Conservation (phyloP, 2,113 vertebrate species). For the Azemiops feae region DNA sequence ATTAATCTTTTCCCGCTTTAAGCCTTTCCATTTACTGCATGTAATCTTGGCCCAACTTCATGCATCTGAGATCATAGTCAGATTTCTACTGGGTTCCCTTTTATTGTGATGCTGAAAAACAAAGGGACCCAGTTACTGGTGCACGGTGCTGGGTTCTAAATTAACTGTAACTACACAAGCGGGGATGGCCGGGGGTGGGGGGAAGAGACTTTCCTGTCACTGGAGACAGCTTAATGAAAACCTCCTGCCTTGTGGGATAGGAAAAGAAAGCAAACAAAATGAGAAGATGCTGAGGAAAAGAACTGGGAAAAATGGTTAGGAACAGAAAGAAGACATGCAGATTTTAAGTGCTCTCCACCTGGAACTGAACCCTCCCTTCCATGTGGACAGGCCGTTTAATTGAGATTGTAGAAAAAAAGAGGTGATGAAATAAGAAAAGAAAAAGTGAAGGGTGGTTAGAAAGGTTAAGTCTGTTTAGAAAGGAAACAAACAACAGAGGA, state of each 20-base stretch:
- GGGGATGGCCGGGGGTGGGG: too few relatives aligned
- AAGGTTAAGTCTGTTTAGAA: not conserved
- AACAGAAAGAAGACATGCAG: not conserved
- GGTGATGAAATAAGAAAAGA: not conserved
- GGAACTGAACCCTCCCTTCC: not conserved
- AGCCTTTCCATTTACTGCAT: not conserved
- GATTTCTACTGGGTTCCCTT: not conserved
- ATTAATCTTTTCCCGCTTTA: conserved; percentile 20
- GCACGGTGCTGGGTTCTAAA: not conserved
- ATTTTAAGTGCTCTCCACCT: not conserved
- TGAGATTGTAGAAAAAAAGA: not conserved
- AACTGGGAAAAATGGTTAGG: conserved; percentile 12
- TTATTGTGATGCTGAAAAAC: not conserved
- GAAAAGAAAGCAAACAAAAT: not conserved
- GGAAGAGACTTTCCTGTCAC: not conserved
- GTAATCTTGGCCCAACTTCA: not conserved
- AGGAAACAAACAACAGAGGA: not conserved
- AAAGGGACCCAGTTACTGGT: not conserved
- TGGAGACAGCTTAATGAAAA: not conserved
- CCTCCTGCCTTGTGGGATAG: not conserved
- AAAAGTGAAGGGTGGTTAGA: not conserved
- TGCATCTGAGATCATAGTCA: not conserved
- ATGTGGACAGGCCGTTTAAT: not conserved
- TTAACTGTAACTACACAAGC: not conserved
- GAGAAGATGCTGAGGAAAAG: not conserved